These are phyloP conservation scores for Castor canadensis DNA, from an alignment of 2,113 vertebrate genomes.

Conservation along the genomic window DNA sequence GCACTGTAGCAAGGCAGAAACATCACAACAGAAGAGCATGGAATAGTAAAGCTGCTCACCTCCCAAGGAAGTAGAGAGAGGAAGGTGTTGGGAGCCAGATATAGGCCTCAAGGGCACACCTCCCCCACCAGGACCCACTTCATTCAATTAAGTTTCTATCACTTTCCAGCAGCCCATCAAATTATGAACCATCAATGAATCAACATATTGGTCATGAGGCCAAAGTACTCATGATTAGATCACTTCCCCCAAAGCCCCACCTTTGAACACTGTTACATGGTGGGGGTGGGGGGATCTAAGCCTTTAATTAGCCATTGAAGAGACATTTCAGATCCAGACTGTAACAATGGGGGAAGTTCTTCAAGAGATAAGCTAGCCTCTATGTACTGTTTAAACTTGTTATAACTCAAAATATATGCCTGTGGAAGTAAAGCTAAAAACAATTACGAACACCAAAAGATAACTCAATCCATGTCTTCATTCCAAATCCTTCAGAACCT, in stretches of 20 bases:
- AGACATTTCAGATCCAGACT: background rate
- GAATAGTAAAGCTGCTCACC: background rate
- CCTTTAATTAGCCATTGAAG: background rate
- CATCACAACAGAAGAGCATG: background rate
- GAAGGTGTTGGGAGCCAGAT: background rate
- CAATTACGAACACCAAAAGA: background rate
- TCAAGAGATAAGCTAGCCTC: background rate
- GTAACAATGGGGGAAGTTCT: background rate
- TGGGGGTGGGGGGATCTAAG: too few species aligned
- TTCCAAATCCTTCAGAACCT: background rate
- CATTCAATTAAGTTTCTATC: too few species aligned
- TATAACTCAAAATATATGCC: background rate
- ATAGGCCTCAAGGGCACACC: background rate
- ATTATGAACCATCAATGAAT: too few species aligned
- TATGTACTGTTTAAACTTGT: background rate
- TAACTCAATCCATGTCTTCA: background rate
- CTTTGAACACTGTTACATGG: background rate
- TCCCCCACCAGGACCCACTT: background rate
- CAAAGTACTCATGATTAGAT: background rate
- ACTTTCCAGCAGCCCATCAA: too few species aligned
- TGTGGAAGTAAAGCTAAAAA: background rate
- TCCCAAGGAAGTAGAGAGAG: background rate
- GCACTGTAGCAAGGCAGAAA: background rate
- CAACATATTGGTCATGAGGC: too few species aligned
- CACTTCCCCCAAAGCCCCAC: background rate